Percentiles rank a stretch among this genome's conserved stretches.
Evolutionary conservation across 2,888 invertebrate genomes (phyloP).

Genomic region (Ametastegia equiseti): DNA sequence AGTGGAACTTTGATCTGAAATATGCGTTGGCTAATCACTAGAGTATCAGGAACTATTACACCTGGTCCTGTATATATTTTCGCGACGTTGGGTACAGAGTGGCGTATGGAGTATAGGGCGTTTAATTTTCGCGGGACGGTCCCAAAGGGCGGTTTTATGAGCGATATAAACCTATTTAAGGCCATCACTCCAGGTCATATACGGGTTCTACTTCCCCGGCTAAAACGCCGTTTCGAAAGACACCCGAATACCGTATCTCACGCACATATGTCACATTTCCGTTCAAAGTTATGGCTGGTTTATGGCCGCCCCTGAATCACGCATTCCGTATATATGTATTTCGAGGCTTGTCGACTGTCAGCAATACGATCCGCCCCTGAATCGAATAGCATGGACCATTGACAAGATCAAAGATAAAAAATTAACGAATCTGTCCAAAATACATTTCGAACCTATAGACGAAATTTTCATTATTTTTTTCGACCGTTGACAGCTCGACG

Average conservation of each 20-base stretch:
- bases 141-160: constrained; percentile 30
- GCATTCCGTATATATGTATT: constrained; percentile 2
- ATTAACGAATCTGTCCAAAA: neutral
- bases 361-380: neutral
- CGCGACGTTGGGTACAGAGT: neutral
- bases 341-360: constrained; percentile 10
- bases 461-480: no score
- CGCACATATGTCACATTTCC: constrained; percentile 37
- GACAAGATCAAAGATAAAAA: neutral
- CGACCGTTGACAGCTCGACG: no score
- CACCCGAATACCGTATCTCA: constrained; percentile 21
- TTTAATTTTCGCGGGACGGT: constrained; percentile 36
- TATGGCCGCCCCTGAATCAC: constrained; percentile 29
- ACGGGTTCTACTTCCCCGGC: neutral
- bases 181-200: constrained; percentile 4
- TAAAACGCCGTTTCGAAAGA: constrained; percentile 26
- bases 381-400: neutral
- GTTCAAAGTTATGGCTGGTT: constrained; percentile 34
- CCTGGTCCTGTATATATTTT: neutral
- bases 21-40: neutral
- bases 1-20: neutral
- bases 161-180: constrained; percentile 43
- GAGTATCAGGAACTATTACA: neutral
- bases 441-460: no score
- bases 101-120: neutral